Evolutionary conservation across 1,140 invertebrate genomes (phyloP).

Genomic region (Scylla paramamosain): DNA sequence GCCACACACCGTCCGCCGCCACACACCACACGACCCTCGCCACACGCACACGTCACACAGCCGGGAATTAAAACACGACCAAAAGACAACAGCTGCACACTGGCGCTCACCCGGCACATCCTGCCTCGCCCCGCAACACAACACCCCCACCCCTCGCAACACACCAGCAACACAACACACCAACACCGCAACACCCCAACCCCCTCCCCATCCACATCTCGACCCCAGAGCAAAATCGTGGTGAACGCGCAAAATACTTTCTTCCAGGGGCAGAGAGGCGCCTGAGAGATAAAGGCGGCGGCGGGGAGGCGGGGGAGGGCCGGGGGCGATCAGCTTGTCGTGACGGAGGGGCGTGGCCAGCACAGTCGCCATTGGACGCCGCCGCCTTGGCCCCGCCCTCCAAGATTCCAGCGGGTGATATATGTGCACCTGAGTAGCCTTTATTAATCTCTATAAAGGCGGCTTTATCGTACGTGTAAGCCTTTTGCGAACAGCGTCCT

Average conservation of each 20-base stretch:
- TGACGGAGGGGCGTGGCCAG: conserved; percentile 59
- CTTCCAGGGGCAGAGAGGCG: not conserved
- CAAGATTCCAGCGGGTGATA: conserved; percentile 61
- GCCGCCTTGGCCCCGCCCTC: conserved; percentile 47
- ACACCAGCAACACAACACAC: not conserved
- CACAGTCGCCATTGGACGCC: conserved; percentile 54
- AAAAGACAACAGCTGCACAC: not conserved
- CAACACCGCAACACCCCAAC: not conserved
- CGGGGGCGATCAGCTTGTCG: conserved; percentile 36
- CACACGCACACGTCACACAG: not conserved
- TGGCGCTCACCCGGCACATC: too few species aligned
- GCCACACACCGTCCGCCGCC: not conserved
- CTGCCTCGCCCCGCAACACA: too few species aligned
- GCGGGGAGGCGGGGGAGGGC: not conserved
- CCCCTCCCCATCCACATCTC: not conserved
- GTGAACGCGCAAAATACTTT: not conserved
- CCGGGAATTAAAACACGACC: not conserved
- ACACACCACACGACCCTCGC: not conserved
- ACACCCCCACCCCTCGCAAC: not conserved
- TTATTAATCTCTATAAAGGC: conserved; percentile 58
- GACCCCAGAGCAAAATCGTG: not conserved
- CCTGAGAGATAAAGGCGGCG: not conserved
- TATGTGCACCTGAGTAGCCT: conserved; percentile 60
- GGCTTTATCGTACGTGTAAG: conserved; percentile 1
- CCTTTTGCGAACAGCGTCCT: not conserved